Base-by-base conservation (phyloP, 2,888 invertebrate species). In the Cheilosia soror region DNA sequence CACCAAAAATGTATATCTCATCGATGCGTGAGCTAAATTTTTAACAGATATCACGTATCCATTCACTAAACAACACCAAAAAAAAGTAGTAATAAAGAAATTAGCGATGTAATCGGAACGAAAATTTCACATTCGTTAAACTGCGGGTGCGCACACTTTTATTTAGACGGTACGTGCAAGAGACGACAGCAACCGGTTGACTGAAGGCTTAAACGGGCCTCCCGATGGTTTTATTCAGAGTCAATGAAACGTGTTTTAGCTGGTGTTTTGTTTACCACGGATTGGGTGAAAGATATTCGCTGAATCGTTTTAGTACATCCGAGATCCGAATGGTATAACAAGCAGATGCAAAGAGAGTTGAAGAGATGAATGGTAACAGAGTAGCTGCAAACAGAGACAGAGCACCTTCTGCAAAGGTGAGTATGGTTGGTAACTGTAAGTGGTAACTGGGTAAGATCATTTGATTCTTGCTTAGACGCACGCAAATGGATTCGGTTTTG, bases 181-280 rank as follows among this genome's bases (percentile, higher is more conserved):
- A 58, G n/a, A 58, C 78, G 63, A 73, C 13, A 73, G 73, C 80
- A 80, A 80, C 80, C 79, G 80, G 84, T 80, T 80, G 65, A 84
- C 84, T 84, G 58, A 84, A 75, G 75, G 1, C 53, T 37, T 31
- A 40, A 75, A 49, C 68, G 27, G 25, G 75, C 29, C 31, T 66
- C 1, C 58, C 15, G 53, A 47, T 71, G 58, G 69, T 84, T 84
- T 75, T 84, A 84, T 84, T 75, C 49, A 9, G 63, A 62, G 63
- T 2, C 63, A 5, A 7, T 9, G 79, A 84, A 65, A 79, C 62
- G 68, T 47, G 27, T 37, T 65, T 68, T 33, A n/a, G 11, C 63
- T 11, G 29, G 33, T 33, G 33, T 25, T 76, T 63, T 58, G 58
- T 73, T 65, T 65, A 73, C 65, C 33, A 65, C 47, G 42, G 33